Conservation (phyloP, 2,113 vertebrate genomes). For the Engraulis encrasicolus region DNA sequence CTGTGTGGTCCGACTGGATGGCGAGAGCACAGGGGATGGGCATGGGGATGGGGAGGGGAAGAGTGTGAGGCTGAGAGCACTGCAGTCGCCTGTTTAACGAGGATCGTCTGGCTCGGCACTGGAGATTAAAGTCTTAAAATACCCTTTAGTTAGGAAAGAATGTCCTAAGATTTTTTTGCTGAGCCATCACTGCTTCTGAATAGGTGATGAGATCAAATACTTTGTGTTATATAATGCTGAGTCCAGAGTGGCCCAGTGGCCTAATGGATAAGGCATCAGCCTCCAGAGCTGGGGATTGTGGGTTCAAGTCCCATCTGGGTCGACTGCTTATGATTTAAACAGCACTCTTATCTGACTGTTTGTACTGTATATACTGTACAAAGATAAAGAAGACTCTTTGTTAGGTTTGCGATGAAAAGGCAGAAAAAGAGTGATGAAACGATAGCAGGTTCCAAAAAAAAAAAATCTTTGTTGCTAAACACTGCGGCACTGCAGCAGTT, state of each 20-base stretch:
- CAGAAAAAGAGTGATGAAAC: too few relatives aligned
- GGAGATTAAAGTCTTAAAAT: background rate
- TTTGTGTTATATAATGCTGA: too few relatives aligned
- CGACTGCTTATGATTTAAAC: background rate
- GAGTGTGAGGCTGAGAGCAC: background rate
- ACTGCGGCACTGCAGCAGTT: background rate
- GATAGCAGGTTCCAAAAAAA: too few relatives aligned
- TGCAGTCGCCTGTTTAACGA: background rate
- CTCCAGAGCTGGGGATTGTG: slow-evolving; percentile 64
- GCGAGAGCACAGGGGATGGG: background rate
- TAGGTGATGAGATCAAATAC: too few relatives aligned
- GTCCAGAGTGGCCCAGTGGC: slow-evolving; percentile 63
- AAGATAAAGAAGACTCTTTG: too few relatives aligned
- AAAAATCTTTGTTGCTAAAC: background rate
- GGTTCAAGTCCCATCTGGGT: slow-evolving; percentile 73
- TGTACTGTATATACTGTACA: too few relatives aligned
- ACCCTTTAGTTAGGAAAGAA: too few relatives aligned
- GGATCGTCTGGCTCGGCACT: background rate
- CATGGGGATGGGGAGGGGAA: too few relatives aligned
- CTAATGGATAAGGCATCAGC: slow-evolving; percentile 58
- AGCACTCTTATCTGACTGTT: too few relatives aligned
- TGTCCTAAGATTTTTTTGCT: background rate
- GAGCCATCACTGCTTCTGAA: background rate
- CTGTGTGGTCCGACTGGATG: background rate
- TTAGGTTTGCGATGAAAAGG: too few relatives aligned